Percentiles rank a stretch among this genome's conserved stretches.
These are phyloP conservation scores for Gobius niger DNA, from an alignment of 2,113 vertebrate species.

Conservation along the genomic window DNA sequence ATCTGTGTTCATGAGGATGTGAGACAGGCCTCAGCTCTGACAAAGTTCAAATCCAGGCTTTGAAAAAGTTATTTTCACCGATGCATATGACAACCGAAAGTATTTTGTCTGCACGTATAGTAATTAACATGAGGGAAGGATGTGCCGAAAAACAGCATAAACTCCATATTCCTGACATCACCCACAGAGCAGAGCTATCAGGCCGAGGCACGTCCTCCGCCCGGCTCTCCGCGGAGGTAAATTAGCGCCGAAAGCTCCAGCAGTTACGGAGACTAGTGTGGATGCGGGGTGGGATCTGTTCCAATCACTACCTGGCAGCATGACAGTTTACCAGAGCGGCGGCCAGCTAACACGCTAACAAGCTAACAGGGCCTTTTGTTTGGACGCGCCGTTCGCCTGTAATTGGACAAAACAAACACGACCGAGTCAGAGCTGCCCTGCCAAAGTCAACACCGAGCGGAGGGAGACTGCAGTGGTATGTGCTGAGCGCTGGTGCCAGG, in stretches of 20 bases:
- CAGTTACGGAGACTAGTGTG: constrained; percentile 15
- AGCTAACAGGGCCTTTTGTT: constrained; percentile 41
- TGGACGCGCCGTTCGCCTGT: constrained; percentile 22
- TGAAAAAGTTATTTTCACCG: too few relatives aligned
- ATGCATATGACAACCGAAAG: too few relatives aligned
- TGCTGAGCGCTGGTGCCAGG: neutral
- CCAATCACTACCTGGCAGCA: constrained; percentile 49
- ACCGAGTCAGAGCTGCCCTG: neutral
- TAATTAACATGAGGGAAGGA: too few relatives aligned
- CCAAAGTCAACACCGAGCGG: neutral
- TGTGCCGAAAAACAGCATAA: too few relatives aligned
- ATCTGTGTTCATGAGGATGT: too few relatives aligned
- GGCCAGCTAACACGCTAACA: constrained; percentile 36
- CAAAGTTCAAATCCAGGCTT: too few relatives aligned
- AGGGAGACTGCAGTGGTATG: neutral
- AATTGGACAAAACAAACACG: constrained; percentile 21
- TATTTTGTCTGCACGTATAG: too few relatives aligned
- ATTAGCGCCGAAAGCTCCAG: constrained; percentile 31
- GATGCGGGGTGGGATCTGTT: constrained; percentile 20
- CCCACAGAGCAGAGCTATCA: constrained; percentile 29
- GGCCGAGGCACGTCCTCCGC: constrained; percentile 16
- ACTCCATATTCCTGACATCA: neutral
- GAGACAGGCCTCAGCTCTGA: too few relatives aligned
- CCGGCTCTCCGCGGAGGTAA: constrained; percentile 24
- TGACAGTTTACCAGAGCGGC: constrained; percentile 31